Conservation (phyloP, 2,888 invertebrate species). For the Carabus problematicus region DNA sequence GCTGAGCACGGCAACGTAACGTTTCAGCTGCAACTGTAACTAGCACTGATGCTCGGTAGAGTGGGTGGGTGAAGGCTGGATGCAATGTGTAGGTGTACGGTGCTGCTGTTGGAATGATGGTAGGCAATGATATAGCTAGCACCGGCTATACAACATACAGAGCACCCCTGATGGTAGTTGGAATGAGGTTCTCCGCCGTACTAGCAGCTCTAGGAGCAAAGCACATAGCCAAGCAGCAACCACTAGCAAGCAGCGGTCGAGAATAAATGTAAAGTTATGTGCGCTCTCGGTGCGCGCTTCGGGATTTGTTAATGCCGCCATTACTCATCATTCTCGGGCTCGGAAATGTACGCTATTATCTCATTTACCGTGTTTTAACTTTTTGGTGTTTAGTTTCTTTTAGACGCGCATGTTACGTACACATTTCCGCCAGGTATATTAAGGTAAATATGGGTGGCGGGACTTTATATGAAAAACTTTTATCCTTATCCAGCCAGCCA, state of each 20-base stretch:
- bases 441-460: conserved; percentile 11
- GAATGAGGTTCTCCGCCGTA: no score
- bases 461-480: conserved; percentile 15
- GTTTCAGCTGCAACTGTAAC: neutral
- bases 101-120: no score
- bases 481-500: neutral
- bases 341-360: conserved; percentile 40
- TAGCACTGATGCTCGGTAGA: no score
- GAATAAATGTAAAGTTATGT: conserved; percentile 24
- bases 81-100: no score
- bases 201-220: neutral
- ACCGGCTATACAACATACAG: no score
- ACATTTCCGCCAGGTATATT: conserved; percentile 11
- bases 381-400: conserved; percentile 33
- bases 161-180: no score
- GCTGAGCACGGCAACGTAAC: conserved; percentile 1
- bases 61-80: no score
- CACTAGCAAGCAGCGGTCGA: neutral
- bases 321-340: conserved; percentile 41
- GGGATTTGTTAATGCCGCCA: conserved; percentile 31
- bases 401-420: neutral
- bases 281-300: conserved; percentile 14
- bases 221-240: neutral
- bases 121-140: no score
- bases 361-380: conserved; percentile 43